Evolutionary conservation across 2,888 invertebrate species (phyloP).

Genomic region (Cynaeus angustus): DNA sequence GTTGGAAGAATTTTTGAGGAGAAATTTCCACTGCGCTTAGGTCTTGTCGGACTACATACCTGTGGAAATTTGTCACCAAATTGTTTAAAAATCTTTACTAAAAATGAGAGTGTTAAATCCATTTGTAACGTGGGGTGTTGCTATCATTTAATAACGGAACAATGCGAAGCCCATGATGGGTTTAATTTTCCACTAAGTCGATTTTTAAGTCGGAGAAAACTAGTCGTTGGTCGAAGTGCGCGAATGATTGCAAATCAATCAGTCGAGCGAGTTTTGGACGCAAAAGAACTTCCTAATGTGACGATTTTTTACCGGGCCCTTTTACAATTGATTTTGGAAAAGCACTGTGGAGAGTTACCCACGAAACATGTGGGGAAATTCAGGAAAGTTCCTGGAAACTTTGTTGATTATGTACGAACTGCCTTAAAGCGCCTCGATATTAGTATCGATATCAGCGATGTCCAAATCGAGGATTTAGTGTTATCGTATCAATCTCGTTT

Average conservation of each 20-base stretch:
- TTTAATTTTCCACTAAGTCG: constrained; percentile 80
- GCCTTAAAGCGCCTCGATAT: constrained; percentile 79
- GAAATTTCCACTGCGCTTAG: constrained; percentile 64
- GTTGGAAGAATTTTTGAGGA: constrained; percentile 73
- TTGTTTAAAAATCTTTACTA: constrained; percentile 80
- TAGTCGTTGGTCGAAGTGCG: constrained; percentile 81
- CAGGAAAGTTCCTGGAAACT: constrained; percentile 74
- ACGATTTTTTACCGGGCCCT: constrained; percentile 86
- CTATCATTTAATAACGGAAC: constrained; percentile 86
- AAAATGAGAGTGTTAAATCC: constrained; percentile 73
- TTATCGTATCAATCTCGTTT: constrained; percentile 70
- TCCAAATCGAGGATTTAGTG: constrained; percentile 71
- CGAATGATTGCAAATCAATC: constrained; percentile 92
- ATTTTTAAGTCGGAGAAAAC: constrained; percentile 73
- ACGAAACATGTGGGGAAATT: constrained; percentile 76
- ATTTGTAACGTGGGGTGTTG: constrained; percentile 92
- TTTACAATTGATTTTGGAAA: constrained; percentile 78
- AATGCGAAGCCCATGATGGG: constrained; percentile 63
- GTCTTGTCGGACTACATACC: constrained; percentile 87
- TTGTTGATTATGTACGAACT: constrained; percentile 81
- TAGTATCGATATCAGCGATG: constrained; percentile 70
- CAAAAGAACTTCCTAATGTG: constrained; percentile 76
- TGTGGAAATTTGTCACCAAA: constrained; percentile 89
- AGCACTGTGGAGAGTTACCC: constrained; percentile 69
- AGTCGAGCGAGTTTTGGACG: constrained; percentile 78